Conservation (phyloP, 2,113 vertebrate species). For the human (Homo sapiens) region DNA sequence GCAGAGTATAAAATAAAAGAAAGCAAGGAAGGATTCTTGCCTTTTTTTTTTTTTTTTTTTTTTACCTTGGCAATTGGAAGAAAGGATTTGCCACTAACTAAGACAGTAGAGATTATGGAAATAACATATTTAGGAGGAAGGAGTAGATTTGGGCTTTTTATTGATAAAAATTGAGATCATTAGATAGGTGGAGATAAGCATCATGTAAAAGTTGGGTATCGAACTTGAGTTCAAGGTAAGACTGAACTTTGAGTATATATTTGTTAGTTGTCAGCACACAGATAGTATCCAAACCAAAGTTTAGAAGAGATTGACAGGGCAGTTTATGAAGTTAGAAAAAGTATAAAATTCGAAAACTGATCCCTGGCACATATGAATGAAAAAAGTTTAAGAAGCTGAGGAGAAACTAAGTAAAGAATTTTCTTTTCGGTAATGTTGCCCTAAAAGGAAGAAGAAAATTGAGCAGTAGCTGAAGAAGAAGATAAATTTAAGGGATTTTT, state of each 20-base stretch:
- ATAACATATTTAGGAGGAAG: background rate
- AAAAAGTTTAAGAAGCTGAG: background rate
- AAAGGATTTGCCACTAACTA: background rate
- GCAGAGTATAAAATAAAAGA: background rate
- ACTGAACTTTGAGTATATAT: background rate
- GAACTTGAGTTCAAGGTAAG: background rate
- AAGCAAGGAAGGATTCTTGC: background rate
- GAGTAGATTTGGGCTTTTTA: background rate
- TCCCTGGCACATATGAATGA: background rate
- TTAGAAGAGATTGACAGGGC: background rate
- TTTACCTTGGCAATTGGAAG: background rate
- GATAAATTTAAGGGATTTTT: background rate
- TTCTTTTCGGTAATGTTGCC: background rate
- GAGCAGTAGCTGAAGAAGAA: background rate
- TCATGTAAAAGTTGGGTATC: background rate
- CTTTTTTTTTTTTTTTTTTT: background rate
- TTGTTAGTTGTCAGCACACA: background rate
- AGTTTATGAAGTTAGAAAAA: background rate
- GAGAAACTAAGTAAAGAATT: background rate
- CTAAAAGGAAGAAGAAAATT: background rate
- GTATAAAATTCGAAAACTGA: too few relatives aligned
- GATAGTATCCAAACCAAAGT: background rate
- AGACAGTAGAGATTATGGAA: background rate
- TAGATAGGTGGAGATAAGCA: background rate
- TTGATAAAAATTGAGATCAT: background rate